phyloP scores from a whole-genome alignment of 1,140 invertebrate species.

The Nymphalis io region DNA sequence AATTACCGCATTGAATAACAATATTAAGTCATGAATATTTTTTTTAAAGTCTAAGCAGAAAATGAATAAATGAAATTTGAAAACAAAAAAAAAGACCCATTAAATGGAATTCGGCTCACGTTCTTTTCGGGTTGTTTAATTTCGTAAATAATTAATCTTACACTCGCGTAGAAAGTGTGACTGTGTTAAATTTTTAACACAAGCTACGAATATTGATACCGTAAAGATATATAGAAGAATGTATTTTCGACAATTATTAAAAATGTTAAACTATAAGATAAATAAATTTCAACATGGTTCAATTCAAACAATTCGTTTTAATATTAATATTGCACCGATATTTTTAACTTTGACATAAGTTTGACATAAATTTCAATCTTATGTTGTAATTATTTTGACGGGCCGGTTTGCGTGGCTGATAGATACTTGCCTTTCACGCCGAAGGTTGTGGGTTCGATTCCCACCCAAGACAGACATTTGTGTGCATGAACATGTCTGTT shows the following conservation, averaged over 20 bases:
- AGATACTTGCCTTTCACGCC: no score
- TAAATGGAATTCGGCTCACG: constrained; percentile 20
- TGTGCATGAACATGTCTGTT: no score
- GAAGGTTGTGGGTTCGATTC: no score
- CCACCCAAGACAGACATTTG: no score
- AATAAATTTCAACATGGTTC: no score
- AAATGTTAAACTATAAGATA: no score
- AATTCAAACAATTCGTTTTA: no score
- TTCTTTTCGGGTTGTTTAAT: constrained; percentile 44
- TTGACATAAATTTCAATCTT: no score
- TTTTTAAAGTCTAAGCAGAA: constrained; percentile 2
- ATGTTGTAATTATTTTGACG: no score
- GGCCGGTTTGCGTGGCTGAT: no score
- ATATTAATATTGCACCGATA: no score
- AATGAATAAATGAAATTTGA: constrained; percentile 19
- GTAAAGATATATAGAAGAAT: neutral
- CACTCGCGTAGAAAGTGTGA: constrained; percentile 46
- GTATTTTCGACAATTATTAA: neutral
- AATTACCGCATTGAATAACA: constrained; percentile 7
- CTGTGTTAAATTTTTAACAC: constrained; percentile 43
- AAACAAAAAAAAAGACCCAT: constrained; percentile 25
- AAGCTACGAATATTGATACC: neutral
- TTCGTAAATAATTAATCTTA: constrained; percentile 51
- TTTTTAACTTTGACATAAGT: no score
- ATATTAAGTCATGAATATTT: neutral